Evolutionary conservation across 2,797 vertebrate species (phyloP).

Genomic region (Sus cebifrons): DNA sequence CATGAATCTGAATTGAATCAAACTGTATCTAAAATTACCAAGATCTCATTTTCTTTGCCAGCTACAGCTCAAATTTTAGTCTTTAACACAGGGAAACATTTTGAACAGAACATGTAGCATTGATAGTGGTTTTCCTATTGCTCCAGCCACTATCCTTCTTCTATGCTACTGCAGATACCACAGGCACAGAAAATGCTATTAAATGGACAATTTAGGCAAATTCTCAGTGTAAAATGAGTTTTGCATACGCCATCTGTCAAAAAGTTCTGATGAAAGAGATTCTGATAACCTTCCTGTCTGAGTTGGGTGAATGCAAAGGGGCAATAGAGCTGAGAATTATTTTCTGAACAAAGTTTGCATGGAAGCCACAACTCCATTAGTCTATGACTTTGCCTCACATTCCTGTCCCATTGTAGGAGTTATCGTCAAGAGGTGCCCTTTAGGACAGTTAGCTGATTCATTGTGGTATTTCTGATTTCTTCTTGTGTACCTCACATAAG

Average conservation of each 20-base stretch:
- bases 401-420: neutral
- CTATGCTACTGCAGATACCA: neutral
- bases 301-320: neutral
- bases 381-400: neutral
- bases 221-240: neutral
- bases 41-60: neutral
- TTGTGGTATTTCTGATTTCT: neutral
- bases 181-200: neutral
- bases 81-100: neutral
- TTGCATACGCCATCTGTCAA: neutral
- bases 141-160: neutral
- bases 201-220: conserved; percentile 4
- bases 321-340: neutral
- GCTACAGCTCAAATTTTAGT: neutral
- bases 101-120: neutral
- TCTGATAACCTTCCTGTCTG: neutral
- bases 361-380: neutral
- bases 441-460: neutral
- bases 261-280: neutral
- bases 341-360: neutral
- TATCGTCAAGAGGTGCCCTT: neutral
- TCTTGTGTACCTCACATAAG: neutral
- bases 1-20: neutral
- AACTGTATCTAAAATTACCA: neutral
- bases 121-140: neutral